A percentile compares a stretch with the other conserved stretches of the same genome.
phyloP scores from a whole-genome alignment of 1,140 invertebrate genomes.

The Tetramorium simillimum region DNA sequence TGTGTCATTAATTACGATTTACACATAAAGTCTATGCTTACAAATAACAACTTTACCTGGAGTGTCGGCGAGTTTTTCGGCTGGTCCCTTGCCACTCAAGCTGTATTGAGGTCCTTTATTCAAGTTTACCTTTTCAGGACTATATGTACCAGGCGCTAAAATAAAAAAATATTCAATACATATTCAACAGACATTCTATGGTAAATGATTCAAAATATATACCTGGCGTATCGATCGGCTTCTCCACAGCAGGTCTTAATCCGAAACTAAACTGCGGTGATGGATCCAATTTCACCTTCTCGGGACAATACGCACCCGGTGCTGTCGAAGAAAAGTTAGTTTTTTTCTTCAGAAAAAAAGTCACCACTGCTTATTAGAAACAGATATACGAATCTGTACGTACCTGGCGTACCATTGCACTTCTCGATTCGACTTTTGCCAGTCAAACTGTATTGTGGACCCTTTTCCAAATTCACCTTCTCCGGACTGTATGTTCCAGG shows the following conservation, averaged over 20 bases:
- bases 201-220: slow-evolving; percentile 10
- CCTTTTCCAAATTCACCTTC: slow-evolving; percentile 87
- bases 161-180: not conserved
- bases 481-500: slow-evolving; percentile 73
- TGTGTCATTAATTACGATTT: not conserved
- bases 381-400: not conserved
- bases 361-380: not conserved
- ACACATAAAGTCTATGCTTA: not conserved
- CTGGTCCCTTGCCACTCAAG: slow-evolving; percentile 84
- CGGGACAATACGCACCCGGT: slow-evolving; percentile 79
- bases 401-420: slow-evolving; percentile 86
- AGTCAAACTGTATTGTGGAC: slow-evolving; percentile 87
- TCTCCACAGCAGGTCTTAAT: slow-evolving; percentile 84
- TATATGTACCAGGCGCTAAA: slow-evolving; percentile 71
- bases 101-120: slow-evolving; percentile 88
- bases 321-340: slow-evolving; percentile 19
- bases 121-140: slow-evolving; percentile 84
- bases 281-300: slow-evolving; percentile 88
- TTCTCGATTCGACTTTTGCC: slow-evolving; percentile 84
- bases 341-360: not conserved
- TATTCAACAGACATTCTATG: not conserved
- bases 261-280: slow-evolving; percentile 87
- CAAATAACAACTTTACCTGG: slow-evolving; percentile 79
- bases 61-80: slow-evolving; percentile 85
- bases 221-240: slow-evolving; percentile 86